Evolutionary conservation across 2,113 vertebrate genomes (phyloP), one percentile per base, ranked within the genome.

Genomic region (Martes martes): DNA sequence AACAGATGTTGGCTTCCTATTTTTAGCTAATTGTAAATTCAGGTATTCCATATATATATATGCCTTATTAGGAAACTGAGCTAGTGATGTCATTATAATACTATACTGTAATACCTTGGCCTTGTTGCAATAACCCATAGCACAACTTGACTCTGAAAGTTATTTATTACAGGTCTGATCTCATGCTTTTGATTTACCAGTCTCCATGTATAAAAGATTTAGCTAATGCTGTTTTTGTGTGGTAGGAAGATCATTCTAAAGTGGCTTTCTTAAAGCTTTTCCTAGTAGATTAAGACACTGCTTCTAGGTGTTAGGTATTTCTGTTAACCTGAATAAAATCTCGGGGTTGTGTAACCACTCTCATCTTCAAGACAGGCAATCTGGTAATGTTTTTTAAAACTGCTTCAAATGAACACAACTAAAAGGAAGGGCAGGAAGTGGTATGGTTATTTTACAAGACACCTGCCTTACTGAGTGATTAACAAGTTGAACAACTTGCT

Each of bases 61-160:
- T 78, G 65, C 42, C 83, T 97, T 76, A 50, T 96, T 97, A 95
- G 76, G 87, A 96, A 96, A 79, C 57, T 69, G 91, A 95, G 76
- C 92, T 94, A 96, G 92, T 98, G 96, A 95, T 97, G 97, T 96
- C 93, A 80, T 80, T 94, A 8, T 36, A 74, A 86, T 83, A 45
- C 78, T 15, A 21, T 63, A 76, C 31, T 93, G 71, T 71, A 81
- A 97, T 91, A 71, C 36, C 91, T 80, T 7, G 82, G 59, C 42
- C 93, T 89, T 74, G 52, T 93, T 96, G 85, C 91, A 63, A 0
- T 69, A 91, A 96, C 42, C 26, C 0, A 0, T 50, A 82, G 67
- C 47, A 76, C 61, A 85, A 63, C 92, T 96, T 88, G 63, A 90
- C 93, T 88, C 63, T 96, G n/a, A 4, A 69, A 96, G 91, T 92